Base-by-base conservation (phyloP, 2,113 vertebrate genomes). In the Sigmodon hispidus region DNA sequence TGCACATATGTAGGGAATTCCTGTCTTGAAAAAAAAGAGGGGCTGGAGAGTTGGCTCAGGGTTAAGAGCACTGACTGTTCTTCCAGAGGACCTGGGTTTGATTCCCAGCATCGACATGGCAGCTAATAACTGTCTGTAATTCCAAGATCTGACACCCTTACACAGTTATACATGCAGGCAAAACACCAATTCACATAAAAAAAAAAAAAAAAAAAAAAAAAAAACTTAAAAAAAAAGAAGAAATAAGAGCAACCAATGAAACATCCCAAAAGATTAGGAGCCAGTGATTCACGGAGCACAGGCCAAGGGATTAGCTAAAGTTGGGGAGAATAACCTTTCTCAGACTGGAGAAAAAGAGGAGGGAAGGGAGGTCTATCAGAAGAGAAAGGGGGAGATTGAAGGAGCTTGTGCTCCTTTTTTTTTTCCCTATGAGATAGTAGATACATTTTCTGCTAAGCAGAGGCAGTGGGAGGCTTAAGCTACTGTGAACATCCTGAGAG, bases 261-360 rank as follows among this genome's bases (percentile, higher is more conserved):
- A 45, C 36, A 79, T 72, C 12, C 72, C 61, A 63, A 55, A 57
- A 87, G 81, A 90, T 36, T 7, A 85, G n/a, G 76, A 92, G 65
- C 55, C 73, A 86, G 55, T 19, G 89, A 59, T 1, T 52, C 4
- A 48, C 70, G 72, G 57, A 75, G 87, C 59, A 65, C 48, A 89
- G 50, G 70, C 70, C 94, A 69, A 85, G 59, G 83, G 52, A 85
- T 59, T 50, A 88, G 87, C 52, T 29, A 48, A 85, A 89, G 79
- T 40, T 45, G 22, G 19, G 45, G 31, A 76, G 3, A n/a, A 29
- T 29, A 89, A 52, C 40, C 65, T 92, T 63, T 79, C 55, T 52
- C 40, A 70, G n/a, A 70, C 36, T 40, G 13, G 48, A 84, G 69
- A 52, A 84, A 50, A 67, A n/a, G 16, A 31, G 26, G 29, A 63